Percentiles rank a stretch among this genome's conserved stretches.
Conservation (phyloP, 2,113 vertebrate genomes). For the Thinocorus orbignyianus region DNA sequence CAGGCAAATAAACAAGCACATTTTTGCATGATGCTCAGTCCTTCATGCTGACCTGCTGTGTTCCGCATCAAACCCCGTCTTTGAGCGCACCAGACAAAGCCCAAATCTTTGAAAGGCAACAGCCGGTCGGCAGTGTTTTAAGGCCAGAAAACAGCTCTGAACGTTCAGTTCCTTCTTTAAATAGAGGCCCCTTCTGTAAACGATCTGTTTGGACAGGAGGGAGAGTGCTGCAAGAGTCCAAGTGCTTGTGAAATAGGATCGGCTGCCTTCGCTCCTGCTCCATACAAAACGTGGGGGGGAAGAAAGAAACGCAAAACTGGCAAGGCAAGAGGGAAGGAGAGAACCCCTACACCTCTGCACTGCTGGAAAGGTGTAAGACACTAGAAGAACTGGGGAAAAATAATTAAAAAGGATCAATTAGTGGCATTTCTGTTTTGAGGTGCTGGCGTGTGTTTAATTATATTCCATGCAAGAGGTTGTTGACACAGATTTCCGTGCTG, state of each 20-base stretch:
- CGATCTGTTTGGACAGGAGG: conserved; percentile 66
- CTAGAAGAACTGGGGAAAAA: not conserved
- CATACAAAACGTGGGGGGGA: conserved; percentile 33
- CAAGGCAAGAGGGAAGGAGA: not conserved
- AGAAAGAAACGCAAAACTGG: conserved; percentile 14
- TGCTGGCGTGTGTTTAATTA: not conserved
- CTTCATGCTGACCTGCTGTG: not conserved
- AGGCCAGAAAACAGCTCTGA: conserved; percentile 55
- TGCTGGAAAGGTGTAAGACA: not conserved
- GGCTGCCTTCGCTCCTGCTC: not conserved
- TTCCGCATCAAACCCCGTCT: not conserved
- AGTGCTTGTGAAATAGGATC: conserved; percentile 65
- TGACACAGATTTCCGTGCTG: not conserved
- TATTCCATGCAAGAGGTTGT: not conserved
- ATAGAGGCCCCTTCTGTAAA: conserved; percentile 69
- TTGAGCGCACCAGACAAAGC: not conserved
- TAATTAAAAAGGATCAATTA: not conserved
- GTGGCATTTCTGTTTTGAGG: not conserved
- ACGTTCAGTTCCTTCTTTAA: conserved; percentile 63
- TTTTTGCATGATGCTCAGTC: not conserved
- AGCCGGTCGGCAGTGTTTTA: conserved; percentile 16
- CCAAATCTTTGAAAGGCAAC: not conserved
- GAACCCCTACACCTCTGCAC: rapidly evolving
- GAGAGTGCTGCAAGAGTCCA: conserved; percentile 54
- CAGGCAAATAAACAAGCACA: not conserved